phyloP scores from a whole-genome alignment of 2,797 vertebrate genomes.

The Discoglossus pictus region DNA sequence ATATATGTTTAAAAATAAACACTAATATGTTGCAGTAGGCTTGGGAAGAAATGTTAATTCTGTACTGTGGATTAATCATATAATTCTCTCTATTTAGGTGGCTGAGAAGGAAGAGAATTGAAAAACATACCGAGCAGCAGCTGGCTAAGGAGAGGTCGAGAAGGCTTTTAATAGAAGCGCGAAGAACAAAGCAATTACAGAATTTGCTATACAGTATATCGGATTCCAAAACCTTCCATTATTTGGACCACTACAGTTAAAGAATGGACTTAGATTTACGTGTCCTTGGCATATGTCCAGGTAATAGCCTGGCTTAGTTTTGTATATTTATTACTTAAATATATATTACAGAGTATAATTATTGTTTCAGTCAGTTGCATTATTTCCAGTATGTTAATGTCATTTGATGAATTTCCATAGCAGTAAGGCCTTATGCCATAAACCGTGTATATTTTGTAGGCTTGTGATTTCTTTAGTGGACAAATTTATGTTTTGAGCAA shows the following conservation, averaged over 20 bases:
- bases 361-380: too few relatives aligned
- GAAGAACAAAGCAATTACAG: constrained; percentile 77
- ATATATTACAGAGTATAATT: too few relatives aligned
- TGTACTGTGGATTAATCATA: constrained; percentile 3
- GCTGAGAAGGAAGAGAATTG: constrained; percentile 83
- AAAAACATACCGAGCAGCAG: constrained; percentile 82
- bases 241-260: constrained; percentile 77
- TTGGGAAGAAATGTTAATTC: too few relatives aligned
- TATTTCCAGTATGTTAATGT: too few relatives aligned
- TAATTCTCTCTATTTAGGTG: constrained; percentile 75
- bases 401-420: too few relatives aligned
- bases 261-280: constrained; percentile 52
- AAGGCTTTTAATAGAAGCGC: constrained; percentile 82
- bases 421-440: too few relatives aligned
- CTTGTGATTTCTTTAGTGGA: too few relatives aligned
- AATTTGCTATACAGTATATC: constrained; percentile 73
- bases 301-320: neutral
- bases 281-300: constrained; percentile 18
- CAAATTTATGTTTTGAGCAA: too few relatives aligned
- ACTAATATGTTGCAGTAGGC: too few relatives aligned
- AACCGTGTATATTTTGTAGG: too few relatives aligned
- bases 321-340: too few relatives aligned
- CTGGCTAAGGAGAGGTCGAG: constrained; percentile 79
- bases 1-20: too few relatives aligned
- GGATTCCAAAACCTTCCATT: constrained; percentile 77